A percentile compares a stretch with the other conserved stretches of the same genome.
phyloP scores from a whole-genome alignment of 1,140 invertebrate genomes.

The Euglossa dilemma region DNA sequence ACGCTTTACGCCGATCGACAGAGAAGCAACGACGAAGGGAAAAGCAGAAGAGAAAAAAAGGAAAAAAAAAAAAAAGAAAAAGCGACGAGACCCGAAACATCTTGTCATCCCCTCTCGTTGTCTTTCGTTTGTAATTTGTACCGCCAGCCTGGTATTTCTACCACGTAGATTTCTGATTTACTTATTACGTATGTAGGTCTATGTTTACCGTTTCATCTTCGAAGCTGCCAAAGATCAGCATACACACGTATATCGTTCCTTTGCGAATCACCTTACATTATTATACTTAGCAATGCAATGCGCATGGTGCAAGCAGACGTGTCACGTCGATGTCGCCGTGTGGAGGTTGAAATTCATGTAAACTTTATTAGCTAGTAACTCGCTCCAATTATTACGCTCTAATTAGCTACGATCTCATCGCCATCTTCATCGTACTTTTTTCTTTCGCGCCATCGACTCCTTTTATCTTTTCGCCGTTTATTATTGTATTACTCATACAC shows the following conservation, averaged over 20 bases:
- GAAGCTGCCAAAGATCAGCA: constrained; percentile 2
- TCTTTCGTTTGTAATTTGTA: neutral
- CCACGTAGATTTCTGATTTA: neutral
- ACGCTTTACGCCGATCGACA: neutral
- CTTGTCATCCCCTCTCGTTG: neutral
- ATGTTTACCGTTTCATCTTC: neutral
- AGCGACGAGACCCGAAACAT: neutral
- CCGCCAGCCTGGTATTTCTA: neutral
- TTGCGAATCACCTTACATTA: neutral
- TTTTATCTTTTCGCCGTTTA: constrained; percentile 45
- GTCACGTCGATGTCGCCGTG: constrained; percentile 26
- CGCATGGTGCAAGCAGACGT: constrained; percentile 36
- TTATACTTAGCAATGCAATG: neutral
- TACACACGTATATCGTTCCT: neutral
- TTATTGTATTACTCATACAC: constrained; percentile 47
- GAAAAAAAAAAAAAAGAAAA: neutral
- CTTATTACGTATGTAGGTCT: constrained; percentile 6
- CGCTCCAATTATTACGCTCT: constrained; percentile 30
- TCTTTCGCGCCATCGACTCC: constrained; percentile 21
- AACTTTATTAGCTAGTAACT: neutral
- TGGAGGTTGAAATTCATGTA: neutral
- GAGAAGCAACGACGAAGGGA: constrained; percentile 21
- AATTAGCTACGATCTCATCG: constrained; percentile 16
- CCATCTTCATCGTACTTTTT: neutral
- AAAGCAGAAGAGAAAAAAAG: no score